Base-by-base conservation (phyloP, 2,888 invertebrate species). In the Drosophila austrosaltans region DNA sequence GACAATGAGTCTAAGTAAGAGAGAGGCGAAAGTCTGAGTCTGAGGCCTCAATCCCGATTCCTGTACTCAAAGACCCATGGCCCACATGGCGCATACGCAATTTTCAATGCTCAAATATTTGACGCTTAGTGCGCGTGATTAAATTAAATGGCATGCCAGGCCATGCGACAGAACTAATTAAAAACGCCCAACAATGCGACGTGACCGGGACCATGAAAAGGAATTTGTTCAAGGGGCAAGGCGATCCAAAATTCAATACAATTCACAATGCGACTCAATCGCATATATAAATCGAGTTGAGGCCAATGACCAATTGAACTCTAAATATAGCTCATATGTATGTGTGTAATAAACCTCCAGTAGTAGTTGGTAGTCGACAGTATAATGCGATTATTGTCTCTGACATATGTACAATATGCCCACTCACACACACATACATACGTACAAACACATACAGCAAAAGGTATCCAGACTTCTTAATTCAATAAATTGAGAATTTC, bases 61-160 rank as follows among this genome's bases (percentile, higher is more conserved):
- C 39, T 39, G 39, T 57, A 16, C 39, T 39, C 16, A 16, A 25
- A 57, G 3, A 30, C 30, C 30, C 30, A 0, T 1, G 58, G 78
- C 71, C 78, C 75, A 82, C 82, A 77, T 76, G 78, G 79, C 75
- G 84, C 73, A 84, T 82, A 80, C 87, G 82, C 84, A 87, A 84
- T 84, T 87, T 80, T 77, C 78, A 78, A 78, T 77, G 79, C 84
- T 81, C 77, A 85, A 87, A 87, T 87, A 84, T 87, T 82, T 84
- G 87, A 80, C 78, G 84, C 82, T 86, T 82, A 79, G 70, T 79
- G 82, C 74, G 85, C 82, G 84, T 85, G 85, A 85, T 84, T 84
- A 84, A 84, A 85, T 84, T 85, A 82, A 85, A 82, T 84, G 77
- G 63, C 72, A 59, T 69, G 75, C 76, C 74, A 76, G 74, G 66